These are phyloP conservation scores for Caenorhabditis remanei DNA, from an alignment of 1,140 invertebrate genomes.

Conservation along the genomic window DNA sequence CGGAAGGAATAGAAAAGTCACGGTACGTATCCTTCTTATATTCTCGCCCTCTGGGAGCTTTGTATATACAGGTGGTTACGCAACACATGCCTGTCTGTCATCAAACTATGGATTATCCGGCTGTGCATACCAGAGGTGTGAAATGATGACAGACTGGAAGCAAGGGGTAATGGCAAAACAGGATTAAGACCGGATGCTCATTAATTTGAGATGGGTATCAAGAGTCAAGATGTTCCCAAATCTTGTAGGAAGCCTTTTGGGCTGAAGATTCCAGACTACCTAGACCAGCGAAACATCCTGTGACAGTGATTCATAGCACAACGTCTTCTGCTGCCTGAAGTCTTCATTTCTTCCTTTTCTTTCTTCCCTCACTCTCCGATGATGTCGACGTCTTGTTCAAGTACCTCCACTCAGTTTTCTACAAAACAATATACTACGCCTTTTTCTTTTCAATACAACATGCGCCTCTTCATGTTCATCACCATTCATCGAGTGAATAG, in stretches of 20 bases:
- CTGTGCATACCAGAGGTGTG: slow-evolving; percentile 49
- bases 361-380: background rate
- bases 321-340: background rate
- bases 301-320: slow-evolving; percentile 16
- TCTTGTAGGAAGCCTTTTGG: too few relatives aligned
- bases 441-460: slow-evolving; percentile 47
- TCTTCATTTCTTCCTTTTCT: slow-evolving; percentile 25
- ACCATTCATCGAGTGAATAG: slow-evolving; percentile 49
- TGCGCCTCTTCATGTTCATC: slow-evolving; percentile 54
- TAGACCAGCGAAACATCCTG: background rate
- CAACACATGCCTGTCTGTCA: slow-evolving; percentile 48
- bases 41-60: slow-evolving; percentile 37
- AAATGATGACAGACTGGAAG: slow-evolving; percentile 20
- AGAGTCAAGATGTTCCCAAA: too few relatives aligned
- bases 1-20: background rate
- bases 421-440: slow-evolving; percentile 55
- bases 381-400: slow-evolving; percentile 24
- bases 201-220: too few relatives aligned
- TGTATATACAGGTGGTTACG: slow-evolving; percentile 50
- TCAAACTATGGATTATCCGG: slow-evolving; percentile 52
- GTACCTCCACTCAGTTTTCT: slow-evolving; percentile 55
- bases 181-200: slow-evolving; percentile 12
- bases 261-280: background rate
- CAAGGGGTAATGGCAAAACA: background rate
- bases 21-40: background rate